Evolutionary conservation across 1,140 invertebrate species (phyloP).

Genomic region (Propsilocerus akamusi): DNA sequence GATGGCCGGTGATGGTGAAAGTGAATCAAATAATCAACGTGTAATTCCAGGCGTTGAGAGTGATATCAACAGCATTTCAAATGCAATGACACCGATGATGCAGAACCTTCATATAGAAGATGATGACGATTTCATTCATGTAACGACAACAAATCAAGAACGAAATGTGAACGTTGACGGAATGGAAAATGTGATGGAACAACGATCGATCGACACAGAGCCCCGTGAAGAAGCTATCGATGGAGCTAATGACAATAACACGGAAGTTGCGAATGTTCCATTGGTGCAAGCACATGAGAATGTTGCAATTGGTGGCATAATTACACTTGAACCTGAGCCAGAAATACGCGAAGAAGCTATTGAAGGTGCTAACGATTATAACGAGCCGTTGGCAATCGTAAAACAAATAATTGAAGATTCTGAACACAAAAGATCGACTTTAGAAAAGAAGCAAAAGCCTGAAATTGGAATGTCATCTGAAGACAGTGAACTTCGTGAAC

Average conservation of each 20-base stretch:
- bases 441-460: background rate
- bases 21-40: constrained; percentile 13
- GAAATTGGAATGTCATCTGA: background rate
- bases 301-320: background rate
- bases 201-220: constrained; percentile 15
- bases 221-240: constrained; percentile 33
- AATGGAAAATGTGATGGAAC: constrained; percentile 1
- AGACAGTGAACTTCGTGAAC: constrained; percentile 1
- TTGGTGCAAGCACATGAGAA: background rate
- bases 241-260: constrained; percentile 35
- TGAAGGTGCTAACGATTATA: constrained; percentile 6
- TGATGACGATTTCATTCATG: background rate
- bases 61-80: constrained; percentile 5
- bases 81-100: background rate
- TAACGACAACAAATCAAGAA: background rate
- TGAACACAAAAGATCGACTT: background rate
- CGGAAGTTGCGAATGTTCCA: background rate
- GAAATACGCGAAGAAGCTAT: background rate
- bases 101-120: background rate
- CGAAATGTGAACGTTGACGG: background rate
- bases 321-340: background rate
- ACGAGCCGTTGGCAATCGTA: background rate
- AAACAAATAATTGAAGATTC: background rate
- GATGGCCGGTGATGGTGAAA: constrained; percentile 13
- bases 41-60: constrained; percentile 28